phyloP scores from a whole-genome alignment of 2,797 vertebrate species.

The Clamator glandarius region DNA sequence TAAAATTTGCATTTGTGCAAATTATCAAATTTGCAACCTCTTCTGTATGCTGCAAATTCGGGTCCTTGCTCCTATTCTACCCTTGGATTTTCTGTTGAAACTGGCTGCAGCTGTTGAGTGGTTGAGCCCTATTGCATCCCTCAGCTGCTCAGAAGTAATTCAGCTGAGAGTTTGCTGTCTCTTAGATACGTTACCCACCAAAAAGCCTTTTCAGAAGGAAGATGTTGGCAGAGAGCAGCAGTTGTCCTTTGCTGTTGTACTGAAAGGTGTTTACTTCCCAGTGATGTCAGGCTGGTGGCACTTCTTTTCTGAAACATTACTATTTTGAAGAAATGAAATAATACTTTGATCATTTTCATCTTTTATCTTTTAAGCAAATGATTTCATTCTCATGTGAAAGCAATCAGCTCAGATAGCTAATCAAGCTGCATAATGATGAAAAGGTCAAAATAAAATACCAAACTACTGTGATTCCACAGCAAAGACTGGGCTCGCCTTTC shows the following conservation, averaged over 20 bases:
- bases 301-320: background rate
- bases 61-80: background rate
- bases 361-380: slow-evolving; percentile 21
- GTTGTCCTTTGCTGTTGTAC: background rate
- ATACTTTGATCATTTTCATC: background rate
- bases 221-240: background rate
- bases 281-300: background rate
- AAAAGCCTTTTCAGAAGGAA: background rate
- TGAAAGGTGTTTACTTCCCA: background rate
- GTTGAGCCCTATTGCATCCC: background rate
- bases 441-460: background rate
- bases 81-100: background rate
- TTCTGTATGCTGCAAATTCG: background rate
- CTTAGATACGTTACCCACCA: rapidly evolving
- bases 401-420: background rate
- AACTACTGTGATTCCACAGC: background rate
- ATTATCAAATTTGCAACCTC: too few relatives aligned
- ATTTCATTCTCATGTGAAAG: background rate
- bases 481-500: background rate
- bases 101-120: rapidly evolving
- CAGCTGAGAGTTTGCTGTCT: background rate
- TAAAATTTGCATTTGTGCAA: background rate
- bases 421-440: slow-evolving; percentile 32
- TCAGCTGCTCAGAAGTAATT: background rate
- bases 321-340: background rate